Conservation (phyloP, 2,797 vertebrate genomes). For the Mormyrus hasselquistii region DNA sequence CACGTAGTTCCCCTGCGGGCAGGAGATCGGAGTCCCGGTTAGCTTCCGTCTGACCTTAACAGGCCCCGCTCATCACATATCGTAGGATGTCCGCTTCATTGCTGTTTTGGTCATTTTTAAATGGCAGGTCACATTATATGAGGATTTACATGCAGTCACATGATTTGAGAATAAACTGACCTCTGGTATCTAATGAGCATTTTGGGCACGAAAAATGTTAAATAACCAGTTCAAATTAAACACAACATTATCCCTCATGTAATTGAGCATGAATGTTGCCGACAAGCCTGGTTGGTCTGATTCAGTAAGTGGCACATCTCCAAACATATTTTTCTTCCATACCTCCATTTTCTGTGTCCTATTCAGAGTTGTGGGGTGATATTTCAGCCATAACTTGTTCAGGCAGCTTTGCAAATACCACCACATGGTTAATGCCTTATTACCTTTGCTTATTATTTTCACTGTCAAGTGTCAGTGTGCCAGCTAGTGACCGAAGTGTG, state of each 20-base stretch:
- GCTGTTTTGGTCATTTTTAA: not conserved
- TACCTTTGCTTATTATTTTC: not conserved
- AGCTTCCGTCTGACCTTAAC: not conserved
- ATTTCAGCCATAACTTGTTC: not conserved
- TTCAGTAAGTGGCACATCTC: not conserved
- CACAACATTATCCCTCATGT: not conserved
- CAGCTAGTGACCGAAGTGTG: not conserved
- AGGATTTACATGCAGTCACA: not conserved
- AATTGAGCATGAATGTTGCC: not conserved
- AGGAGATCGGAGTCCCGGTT: not conserved
- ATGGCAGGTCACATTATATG: not conserved
- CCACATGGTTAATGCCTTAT: not conserved
- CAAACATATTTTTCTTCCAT: not conserved
- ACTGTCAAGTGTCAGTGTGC: not conserved
- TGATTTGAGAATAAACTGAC: not conserved
- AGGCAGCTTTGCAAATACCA: not conserved
- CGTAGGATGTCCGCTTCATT: not conserved
- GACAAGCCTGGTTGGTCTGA: not conserved
- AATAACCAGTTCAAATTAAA: not conserved
- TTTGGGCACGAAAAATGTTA: not conserved
- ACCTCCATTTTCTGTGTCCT: not conserved
- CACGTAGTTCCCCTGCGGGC: constrained; percentile 78
- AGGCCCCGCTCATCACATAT: not conserved
- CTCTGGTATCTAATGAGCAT: not conserved
- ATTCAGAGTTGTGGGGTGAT: not conserved